Evolutionary conservation across 92 coral and sea anemone species (phyloP), one percentile per base, ranked within the genome.

Genomic region (Palythoa caribaeorum): DNA sequence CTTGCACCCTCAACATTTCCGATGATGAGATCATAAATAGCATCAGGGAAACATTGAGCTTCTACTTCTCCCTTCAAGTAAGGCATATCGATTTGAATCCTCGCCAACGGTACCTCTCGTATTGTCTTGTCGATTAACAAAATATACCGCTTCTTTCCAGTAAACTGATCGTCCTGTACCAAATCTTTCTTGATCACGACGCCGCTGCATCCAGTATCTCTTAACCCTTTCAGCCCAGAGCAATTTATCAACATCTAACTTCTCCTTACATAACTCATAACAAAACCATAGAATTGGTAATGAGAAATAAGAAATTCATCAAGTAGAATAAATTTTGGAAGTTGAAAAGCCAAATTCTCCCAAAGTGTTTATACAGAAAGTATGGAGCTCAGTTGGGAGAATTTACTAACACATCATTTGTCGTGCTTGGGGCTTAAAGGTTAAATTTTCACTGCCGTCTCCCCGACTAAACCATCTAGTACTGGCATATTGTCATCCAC

Each of bases 1-100:
- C 68, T 63, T 38, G 85, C 76, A 20, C 76, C 77, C 15, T 66
- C 72, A 28, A 78, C 81, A 62, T 87, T 77, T 14, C 90, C 68
- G 17, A 77, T 77, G 53, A 77, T 57, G 17, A 77, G 40, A 13
- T 87, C 87, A 47, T 44, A 87, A 6, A 78, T 83, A 15, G 90
- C 68, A 36, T 87, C 80, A 55, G 52, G 84, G 72, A 87, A 35
- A 50, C 73, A 77, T 69, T n/a, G 50, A 69, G 86, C 89, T 19
- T 28, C 39, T 14, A 87, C 89, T 20, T 14, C 63, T 7, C 85
- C 89, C 39, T 39, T 87, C 14, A 73, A n/a, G 71, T 87, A 87
- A n/a, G 86, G 89, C 7, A 72, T 55, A 15, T 50, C 57, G n/a
- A 87, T 44, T 40, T 57, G 38, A 53, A 87, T 50, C 86, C 13